Conservation (phyloP, 2,113 vertebrate genomes). For the Tonatia bakeri region DNA sequence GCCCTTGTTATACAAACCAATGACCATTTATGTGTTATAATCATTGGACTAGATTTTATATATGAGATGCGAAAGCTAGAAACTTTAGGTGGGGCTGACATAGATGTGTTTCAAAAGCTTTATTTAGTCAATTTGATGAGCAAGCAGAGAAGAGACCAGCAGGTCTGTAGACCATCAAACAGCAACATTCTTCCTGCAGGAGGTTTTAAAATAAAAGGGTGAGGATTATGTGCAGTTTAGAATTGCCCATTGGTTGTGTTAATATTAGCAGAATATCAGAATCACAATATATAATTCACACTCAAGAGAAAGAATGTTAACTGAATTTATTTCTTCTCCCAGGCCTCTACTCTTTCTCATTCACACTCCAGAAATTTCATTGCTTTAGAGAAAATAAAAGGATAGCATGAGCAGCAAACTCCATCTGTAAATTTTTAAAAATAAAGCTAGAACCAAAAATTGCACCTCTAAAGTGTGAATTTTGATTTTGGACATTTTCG, state of each 20-base stretch:
- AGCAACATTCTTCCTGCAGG: not conserved
- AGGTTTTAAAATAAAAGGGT: not conserved
- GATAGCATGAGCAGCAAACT: not conserved
- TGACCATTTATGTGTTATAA: not conserved
- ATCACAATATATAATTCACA: not conserved
- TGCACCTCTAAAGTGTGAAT: not conserved
- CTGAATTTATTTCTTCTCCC: not conserved
- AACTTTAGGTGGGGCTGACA: not conserved
- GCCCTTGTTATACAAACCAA: not conserved
- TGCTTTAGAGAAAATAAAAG: not conserved
- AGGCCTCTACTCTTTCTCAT: not conserved
- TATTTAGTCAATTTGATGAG: not conserved
- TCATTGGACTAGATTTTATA: not conserved
- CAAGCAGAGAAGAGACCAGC: not conserved
- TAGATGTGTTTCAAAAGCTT: not conserved
- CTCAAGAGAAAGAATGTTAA: not conserved
- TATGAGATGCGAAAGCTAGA: not conserved
- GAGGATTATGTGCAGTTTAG: not conserved
- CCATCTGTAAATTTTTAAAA: conserved; percentile 38
- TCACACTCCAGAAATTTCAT: conserved; percentile 12
- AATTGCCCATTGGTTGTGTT: not conserved
- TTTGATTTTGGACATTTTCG: conserved; percentile 13
- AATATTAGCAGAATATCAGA: not conserved
- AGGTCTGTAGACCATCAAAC: not conserved
- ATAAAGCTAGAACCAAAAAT: conserved; percentile 30